These are phyloP conservation scores for Conus canariensis DNA, from an alignment of 2,888 invertebrate species.

Conservation along the genomic window DNA sequence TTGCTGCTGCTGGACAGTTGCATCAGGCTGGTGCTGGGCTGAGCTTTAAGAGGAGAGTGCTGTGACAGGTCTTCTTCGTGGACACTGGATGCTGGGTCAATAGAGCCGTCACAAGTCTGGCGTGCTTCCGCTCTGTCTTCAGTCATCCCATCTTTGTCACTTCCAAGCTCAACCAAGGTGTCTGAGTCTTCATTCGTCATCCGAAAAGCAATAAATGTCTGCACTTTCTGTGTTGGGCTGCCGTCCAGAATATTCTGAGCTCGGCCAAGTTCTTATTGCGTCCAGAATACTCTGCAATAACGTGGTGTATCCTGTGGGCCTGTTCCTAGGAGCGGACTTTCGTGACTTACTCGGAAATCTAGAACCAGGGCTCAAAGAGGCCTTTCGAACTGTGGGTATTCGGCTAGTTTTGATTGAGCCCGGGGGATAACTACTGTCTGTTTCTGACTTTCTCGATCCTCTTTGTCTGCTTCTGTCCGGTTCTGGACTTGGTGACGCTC, in stretches of 20 bases:
- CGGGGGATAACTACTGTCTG: neutral
- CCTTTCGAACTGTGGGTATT: neutral
- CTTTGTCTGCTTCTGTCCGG: neutral
- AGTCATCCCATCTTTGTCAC: neutral
- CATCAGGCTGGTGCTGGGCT: conserved; percentile 1
- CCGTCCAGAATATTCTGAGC: neutral
- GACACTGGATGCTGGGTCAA: neutral
- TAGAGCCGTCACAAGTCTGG: neutral
- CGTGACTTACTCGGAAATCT: neutral
- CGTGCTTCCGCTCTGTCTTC: neutral
- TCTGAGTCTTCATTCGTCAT: neutral
- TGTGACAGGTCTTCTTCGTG: neutral
- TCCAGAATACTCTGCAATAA: neutral
- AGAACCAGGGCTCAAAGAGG: neutral
- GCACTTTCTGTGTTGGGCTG: neutral
- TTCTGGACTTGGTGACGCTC: neutral
- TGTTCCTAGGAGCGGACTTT: neutral
- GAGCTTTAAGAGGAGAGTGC: neutral
- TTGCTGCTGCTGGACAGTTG: conserved; percentile 6
- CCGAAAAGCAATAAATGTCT: neutral
- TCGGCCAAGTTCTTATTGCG: neutral
- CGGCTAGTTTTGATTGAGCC: neutral
- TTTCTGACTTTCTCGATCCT: neutral
- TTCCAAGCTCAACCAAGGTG: neutral
- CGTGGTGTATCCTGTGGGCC: neutral